Percentiles rank a stretch among this genome's conserved stretches.
Conservation (phyloP, 2,888 invertebrate species). For the Nesidiocoris tenuis region DNA sequence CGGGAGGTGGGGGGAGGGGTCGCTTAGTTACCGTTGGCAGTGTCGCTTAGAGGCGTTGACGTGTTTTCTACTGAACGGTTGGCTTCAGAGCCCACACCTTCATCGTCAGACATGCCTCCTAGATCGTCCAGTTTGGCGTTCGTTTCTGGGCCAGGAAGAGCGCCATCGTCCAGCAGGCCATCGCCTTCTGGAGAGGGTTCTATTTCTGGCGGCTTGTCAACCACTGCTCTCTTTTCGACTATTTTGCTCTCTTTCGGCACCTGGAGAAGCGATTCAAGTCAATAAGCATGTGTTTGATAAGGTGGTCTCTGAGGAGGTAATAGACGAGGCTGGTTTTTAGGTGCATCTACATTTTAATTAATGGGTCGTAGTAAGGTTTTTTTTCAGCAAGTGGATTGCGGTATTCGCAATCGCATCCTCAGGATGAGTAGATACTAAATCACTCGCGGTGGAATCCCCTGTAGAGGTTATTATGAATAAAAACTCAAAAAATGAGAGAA, state of each 20-base stretch:
- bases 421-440: no score
- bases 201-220: conserved; percentile 26
- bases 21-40: conserved; percentile 38
- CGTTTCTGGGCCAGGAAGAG: conserved; percentile 14
- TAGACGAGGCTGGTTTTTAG: no score
- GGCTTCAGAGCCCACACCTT: conserved; percentile 46
- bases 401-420: no score
- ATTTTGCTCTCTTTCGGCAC: background rate
- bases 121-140: conserved; percentile 27
- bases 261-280: background rate
- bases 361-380: no score
- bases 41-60: conserved; percentile 41
- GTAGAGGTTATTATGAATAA: no score
- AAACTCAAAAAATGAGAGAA: no score
- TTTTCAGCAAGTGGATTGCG: no score
- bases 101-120: conserved; percentile 43
- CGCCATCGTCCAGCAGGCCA: conserved; percentile 3
- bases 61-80: conserved; percentile 45
- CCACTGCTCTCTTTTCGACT: conserved; percentile 9
- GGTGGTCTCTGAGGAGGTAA: no score
- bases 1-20: conserved; percentile 27
- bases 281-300: no score
- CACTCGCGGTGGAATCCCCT: no score
- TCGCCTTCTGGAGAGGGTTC: conserved; percentile 32
- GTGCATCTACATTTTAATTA: no score